Conservation (phyloP, 2,797 vertebrate species). For the Eulemur albifrons region DNA sequence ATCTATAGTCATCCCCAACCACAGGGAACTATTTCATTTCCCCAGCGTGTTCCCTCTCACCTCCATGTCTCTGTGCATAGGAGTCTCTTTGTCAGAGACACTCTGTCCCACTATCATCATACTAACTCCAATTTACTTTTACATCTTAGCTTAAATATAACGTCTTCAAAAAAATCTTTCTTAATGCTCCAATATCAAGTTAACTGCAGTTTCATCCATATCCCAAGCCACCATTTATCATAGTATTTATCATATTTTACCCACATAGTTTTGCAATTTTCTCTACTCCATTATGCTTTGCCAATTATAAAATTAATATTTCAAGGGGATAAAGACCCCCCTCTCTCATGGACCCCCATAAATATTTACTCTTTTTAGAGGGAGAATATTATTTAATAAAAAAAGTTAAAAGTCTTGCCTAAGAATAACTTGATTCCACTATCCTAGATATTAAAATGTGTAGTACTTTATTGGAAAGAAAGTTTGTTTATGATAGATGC, state of each 20-base stretch:
- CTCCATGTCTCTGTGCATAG: neutral
- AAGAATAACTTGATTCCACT: constrained; percentile 21
- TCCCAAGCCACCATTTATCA: neutral
- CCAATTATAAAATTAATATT: constrained; percentile 35
- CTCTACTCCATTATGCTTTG: neutral
- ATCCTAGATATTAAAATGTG: constrained; percentile 44
- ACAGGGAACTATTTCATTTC: neutral
- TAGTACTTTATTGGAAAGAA: constrained; percentile 51
- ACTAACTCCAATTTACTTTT: neutral
- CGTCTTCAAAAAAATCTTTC: neutral
- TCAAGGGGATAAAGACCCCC: neutral
- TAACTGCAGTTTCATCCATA: neutral
- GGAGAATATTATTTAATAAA: constrained; percentile 2
- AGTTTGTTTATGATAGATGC: constrained; percentile 59
- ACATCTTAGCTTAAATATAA: neutral
- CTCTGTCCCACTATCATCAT: neutral
- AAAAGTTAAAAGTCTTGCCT: constrained; percentile 3
- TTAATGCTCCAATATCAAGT: neutral
- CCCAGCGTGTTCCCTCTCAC: accelerated
- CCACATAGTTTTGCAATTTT: neutral
- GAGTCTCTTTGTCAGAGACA: neutral
- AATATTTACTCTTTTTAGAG: neutral
- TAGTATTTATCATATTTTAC: neutral
- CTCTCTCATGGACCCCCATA: neutral
- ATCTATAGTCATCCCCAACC: neutral